Conservation (phyloP, 2,888 invertebrate species). For the Clusia tigrina region DNA sequence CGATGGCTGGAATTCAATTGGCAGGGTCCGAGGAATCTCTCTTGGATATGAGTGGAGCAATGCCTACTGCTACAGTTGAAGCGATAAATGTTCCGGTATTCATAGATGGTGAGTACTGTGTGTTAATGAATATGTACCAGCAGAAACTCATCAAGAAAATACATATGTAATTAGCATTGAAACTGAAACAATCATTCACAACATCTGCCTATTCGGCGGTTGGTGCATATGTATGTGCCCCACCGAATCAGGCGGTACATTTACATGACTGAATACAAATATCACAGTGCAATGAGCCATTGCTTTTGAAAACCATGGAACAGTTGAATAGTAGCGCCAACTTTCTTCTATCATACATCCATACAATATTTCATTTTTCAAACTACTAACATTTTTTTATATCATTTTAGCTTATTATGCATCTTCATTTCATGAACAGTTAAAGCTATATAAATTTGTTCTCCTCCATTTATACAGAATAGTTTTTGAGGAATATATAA, state of each 20-base stretch:
- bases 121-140: slow-evolving; percentile 48
- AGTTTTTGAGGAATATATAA: too few relatives aligned
- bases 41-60: slow-evolving; percentile 62
- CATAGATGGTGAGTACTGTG: slow-evolving; percentile 64
- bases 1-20: slow-evolving; percentile 59
- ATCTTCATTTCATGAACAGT: too few relatives aligned
- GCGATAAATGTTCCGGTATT: slow-evolving; percentile 63
- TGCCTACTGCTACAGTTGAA: slow-evolving; percentile 63
- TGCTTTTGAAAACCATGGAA: slow-evolving; percentile 20
- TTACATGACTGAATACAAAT: slow-evolving; percentile 29
- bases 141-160: background rate
- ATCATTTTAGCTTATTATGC: too few relatives aligned
- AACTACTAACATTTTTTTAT: too few relatives aligned
- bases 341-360: too few relatives aligned
- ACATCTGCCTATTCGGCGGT: background rate
- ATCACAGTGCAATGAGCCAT: slow-evolving; percentile 63
- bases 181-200: background rate
- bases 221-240: background rate
- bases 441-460: too few relatives aligned
- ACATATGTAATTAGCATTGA: background rate
- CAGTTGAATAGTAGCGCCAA: background rate
- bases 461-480: too few relatives aligned
- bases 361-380: background rate
- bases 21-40: slow-evolving; percentile 55
- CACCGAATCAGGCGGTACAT: slow-evolving; percentile 7